Evolutionary conservation across 2,797 vertebrate species (phyloP).

Genomic region (Poecilia wingei): DNA sequence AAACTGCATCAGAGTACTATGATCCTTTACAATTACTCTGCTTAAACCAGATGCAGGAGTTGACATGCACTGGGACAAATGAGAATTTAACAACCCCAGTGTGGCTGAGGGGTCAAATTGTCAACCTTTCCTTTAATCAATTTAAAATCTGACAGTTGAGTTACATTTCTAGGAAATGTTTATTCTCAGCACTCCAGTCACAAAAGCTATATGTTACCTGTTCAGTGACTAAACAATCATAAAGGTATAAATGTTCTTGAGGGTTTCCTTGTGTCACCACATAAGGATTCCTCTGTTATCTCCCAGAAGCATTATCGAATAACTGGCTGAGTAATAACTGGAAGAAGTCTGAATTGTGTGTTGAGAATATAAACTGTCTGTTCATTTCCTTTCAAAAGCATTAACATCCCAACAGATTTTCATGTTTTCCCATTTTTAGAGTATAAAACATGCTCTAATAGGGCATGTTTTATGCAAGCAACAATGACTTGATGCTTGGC

Average conservation of each 20-base stretch:
- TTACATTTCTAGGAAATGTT: not conserved
- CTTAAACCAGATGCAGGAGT: not conserved
- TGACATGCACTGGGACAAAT: not conserved
- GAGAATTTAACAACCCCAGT: not conserved
- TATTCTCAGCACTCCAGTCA: not conserved
- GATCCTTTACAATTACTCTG: not conserved
- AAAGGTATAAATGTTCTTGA: not conserved
- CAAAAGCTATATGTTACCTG: not conserved
- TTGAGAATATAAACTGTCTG: not conserved
- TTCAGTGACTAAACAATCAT: not conserved
- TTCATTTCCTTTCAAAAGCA: not conserved
- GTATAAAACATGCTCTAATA: no score
- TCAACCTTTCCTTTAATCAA: not conserved
- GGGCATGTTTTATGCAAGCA: no score
- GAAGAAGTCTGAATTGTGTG: not conserved
- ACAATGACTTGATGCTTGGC: no score
- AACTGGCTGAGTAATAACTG: not conserved
- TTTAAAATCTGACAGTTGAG: not conserved
- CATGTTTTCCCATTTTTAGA: not conserved
- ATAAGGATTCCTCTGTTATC: not conserved
- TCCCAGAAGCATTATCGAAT: not conserved
- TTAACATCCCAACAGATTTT: not conserved
- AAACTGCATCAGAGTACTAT: not conserved
- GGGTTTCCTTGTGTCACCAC: not conserved
- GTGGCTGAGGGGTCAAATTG: not conserved